Base-by-base conservation (phyloP, 2,113 vertebrate genomes). In the Nibea albiflora region DNA sequence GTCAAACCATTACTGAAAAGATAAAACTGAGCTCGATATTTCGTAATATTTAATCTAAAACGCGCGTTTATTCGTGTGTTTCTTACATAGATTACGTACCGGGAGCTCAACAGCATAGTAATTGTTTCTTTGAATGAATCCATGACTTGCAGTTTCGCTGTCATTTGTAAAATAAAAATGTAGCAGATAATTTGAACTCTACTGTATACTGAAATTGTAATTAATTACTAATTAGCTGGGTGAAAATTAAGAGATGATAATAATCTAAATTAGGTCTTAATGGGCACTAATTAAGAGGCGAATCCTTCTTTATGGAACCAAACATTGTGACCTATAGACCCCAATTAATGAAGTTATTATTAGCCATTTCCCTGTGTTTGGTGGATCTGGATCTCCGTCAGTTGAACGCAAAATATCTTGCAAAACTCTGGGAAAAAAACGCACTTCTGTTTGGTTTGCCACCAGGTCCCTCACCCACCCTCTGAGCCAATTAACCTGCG, bases 281-380 rank as follows among this genome's bases (percentile, higher is more conserved):
- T 94, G 93, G 86, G 78, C 83, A 91, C 94, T 95, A 95, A 96
- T 95, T 95, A 95, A 92, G 84, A 90, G 88, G 81, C 90, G 76
- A 92, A 90, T 92, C 88, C 76, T 84, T 88, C 90, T 93, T 94
- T 92, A 92, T 92, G 89, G 86, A 92, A 78, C 79, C 87, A 91
- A 93, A 93, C 89, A 78, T 72, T 74, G 61, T 93, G 95, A 95
- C 95, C 95, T 46, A 56, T 69, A 91, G 94, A 95, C 94, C 95
- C 89, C 94, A 95, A 95, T 96, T 96, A 95, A 93, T 94, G n/a
- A 94, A 94, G 93, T 94, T 90, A 92, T 95, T 94, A 94, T 94
- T 93, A 94, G 79, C 69, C 71, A 61, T 85, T 84, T 88, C 69
- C 78, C 64, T 71, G 52, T 87, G 75, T 89, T 92, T 91, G 80